A percentile compares a stretch with the other conserved stretches of the same genome.
Evolutionary conservation across 2,888 invertebrate species (phyloP).

Genomic region (Hydraecia micacea): DNA sequence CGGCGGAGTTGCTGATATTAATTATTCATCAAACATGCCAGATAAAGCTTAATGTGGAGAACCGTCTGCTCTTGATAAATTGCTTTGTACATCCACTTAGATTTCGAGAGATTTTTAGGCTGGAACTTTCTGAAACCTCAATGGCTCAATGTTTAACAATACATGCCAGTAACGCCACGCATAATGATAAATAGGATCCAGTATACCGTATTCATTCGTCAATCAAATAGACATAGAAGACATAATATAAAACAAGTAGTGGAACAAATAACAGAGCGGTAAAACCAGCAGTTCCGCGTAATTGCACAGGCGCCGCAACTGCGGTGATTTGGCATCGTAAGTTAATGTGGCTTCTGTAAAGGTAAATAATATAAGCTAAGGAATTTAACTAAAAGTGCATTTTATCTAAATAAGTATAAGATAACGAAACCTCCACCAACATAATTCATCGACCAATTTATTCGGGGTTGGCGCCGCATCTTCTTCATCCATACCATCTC

Average conservation of each 20-base stretch:
- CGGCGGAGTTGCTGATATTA: constrained; percentile 42
- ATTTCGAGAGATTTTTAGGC: constrained; percentile 23
- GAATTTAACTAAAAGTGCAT: background rate
- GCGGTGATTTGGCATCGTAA: constrained; percentile 3
- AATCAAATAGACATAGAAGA: constrained; percentile 20
- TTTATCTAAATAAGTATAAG: background rate
- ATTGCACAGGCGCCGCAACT: constrained; percentile 35
- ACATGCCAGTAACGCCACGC: background rate
- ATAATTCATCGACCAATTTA: background rate
- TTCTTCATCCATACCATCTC: background rate
- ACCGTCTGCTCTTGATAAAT: constrained; percentile 47
- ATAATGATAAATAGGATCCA: constrained; percentile 3
- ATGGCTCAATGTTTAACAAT: background rate
- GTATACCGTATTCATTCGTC: background rate
- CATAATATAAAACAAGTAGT: constrained; percentile 31
- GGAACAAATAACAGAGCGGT: constrained; percentile 10
- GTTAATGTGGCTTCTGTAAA: background rate
- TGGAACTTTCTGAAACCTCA: constrained; percentile 17
- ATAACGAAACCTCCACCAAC: background rate
- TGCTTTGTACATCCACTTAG: constrained; percentile 23
- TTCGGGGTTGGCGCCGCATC: background rate
- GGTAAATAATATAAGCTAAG: background rate
- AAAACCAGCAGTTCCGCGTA: constrained; percentile 45
- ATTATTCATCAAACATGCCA: constrained; percentile 55
- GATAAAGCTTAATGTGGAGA: constrained; percentile 33